Evolutionary conservation across 1,140 invertebrate species (phyloP).

Genomic region (Rhyzopertha dominica): DNA sequence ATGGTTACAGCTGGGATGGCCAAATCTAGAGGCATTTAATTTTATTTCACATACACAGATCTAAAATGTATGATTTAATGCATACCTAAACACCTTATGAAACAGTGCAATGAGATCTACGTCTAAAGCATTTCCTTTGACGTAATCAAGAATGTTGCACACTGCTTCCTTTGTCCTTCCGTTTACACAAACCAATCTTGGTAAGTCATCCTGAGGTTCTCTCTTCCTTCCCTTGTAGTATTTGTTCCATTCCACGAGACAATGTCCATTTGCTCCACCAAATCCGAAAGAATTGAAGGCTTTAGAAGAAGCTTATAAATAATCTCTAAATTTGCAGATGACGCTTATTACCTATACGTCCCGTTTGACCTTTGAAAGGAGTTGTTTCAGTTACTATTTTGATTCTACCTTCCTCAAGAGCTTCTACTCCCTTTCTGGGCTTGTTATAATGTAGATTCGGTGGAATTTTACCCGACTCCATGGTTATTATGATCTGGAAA

Average conservation of each 20-base stretch:
- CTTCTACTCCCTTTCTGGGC: slow-evolving; percentile 68
- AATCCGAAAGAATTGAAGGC: slow-evolving; percentile 59
- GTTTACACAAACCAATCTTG: slow-evolving; percentile 56
- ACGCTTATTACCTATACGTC: background rate
- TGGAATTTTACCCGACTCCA: slow-evolving; percentile 61
- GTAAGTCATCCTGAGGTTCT: slow-evolving; percentile 46
- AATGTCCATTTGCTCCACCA: slow-evolving; percentile 61
- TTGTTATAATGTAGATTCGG: slow-evolving; percentile 66
- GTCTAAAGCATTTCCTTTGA: slow-evolving; percentile 54
- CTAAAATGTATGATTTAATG: too few species aligned
- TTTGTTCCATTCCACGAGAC: slow-evolving; percentile 54
- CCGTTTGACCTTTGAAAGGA: slow-evolving; percentile 53
- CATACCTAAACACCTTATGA: background rate
- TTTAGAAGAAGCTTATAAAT: slow-evolving; percentile 51
- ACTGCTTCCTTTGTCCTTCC: slow-evolving; percentile 65
- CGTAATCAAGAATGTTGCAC: slow-evolving; percentile 58
- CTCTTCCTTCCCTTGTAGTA: slow-evolving; percentile 49
- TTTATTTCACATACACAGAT: too few species aligned
- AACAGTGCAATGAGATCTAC: slow-evolving; percentile 46
- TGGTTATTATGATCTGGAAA: slow-evolving; percentile 55
- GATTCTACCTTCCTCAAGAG: slow-evolving; percentile 61
- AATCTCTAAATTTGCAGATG: slow-evolving; percentile 6
- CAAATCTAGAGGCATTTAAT: too few species aligned
- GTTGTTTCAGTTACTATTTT: slow-evolving; percentile 57
- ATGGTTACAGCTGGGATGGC: too few species aligned